Conservation (phyloP, 2,888 invertebrate genomes). For the Sipunculus nudus region DNA sequence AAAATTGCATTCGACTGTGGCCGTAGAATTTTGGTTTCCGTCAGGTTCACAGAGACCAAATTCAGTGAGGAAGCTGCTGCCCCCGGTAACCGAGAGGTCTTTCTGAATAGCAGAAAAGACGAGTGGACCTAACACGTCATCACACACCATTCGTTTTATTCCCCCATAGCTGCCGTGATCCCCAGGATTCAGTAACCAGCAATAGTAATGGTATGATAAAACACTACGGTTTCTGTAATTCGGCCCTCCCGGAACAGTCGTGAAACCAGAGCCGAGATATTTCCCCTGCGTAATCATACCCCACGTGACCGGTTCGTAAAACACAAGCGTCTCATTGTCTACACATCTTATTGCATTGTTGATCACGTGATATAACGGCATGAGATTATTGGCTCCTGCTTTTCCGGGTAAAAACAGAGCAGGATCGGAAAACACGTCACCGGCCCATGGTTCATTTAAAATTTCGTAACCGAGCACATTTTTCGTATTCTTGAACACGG, state of each 20-base stretch:
- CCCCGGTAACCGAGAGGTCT: constrained; percentile 39
- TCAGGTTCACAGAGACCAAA: constrained; percentile 50
- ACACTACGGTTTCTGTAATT: constrained; percentile 34
- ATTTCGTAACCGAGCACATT: constrained; percentile 51
- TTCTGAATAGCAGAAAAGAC: constrained; percentile 30
- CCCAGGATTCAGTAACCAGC: constrained; percentile 41
- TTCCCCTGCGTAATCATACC: constrained; percentile 40
- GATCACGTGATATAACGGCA: constrained; percentile 44
- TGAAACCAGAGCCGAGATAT: constrained; percentile 44
- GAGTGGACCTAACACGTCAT: constrained; percentile 36
- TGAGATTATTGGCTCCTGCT: constrained; percentile 45
- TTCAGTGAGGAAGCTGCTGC: constrained; percentile 50
- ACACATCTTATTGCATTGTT: constrained; percentile 41
- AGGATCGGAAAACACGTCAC: constrained; percentile 46
- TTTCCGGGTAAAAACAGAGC: constrained; percentile 44
- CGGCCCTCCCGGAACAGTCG: constrained; percentile 44
- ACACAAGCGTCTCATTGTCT: constrained; percentile 46
- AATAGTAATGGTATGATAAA: constrained; percentile 52
- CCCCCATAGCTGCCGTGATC: constrained; percentile 23
- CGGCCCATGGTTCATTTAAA: constrained; percentile 55
- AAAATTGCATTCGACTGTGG: constrained; percentile 43
- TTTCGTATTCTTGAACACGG: constrained; percentile 28
- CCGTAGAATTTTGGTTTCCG: constrained; percentile 26
- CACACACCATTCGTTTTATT: constrained; percentile 39
- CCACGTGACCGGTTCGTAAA: constrained; percentile 57